phyloP scores from a whole-genome alignment of 2,888 invertebrate species.

The Melanostoma mellinum region DNA sequence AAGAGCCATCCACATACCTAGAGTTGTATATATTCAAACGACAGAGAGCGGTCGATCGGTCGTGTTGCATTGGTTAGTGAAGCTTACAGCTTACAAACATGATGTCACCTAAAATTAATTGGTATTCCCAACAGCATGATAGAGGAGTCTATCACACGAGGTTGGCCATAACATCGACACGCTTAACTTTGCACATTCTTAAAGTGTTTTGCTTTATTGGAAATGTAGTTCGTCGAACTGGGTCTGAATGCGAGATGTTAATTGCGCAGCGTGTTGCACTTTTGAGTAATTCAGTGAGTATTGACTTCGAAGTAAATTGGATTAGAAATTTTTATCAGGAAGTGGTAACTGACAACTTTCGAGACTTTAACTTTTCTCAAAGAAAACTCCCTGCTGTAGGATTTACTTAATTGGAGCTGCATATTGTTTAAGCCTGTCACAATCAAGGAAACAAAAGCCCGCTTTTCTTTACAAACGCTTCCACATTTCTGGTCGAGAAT shows the following conservation, averaged over 20 bases:
- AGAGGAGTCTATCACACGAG: conserved; percentile 48
- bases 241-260: conserved; percentile 46
- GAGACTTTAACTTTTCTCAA: too few species aligned
- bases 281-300: conserved; percentile 16
- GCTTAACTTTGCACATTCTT: conserved; percentile 41
- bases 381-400: too few species aligned
- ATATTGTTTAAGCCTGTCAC: not conserved
- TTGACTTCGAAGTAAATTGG: conserved; percentile 11
- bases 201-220: conserved; percentile 34
- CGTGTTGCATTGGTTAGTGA: conserved; percentile 54
- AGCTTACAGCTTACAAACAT: conserved; percentile 43
- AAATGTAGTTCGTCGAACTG: conserved; percentile 68
- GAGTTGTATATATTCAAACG: conserved; percentile 1
- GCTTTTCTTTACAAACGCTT: not conserved
- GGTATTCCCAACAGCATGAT: conserved; percentile 55
- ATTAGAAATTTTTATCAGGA: conserved; percentile 35
- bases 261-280: conserved; percentile 37
- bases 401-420: too few species aligned
- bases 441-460: conserved; percentile 7
- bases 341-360: conserved; percentile 2
- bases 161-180: conserved; percentile 36
- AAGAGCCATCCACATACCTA: conserved; percentile 6
- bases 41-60: conserved; percentile 19
- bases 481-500: not conserved
- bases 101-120: conserved; percentile 69